phyloP scores from a whole-genome alignment of 2,888 invertebrate genomes.

The Platypus cylindrus region DNA sequence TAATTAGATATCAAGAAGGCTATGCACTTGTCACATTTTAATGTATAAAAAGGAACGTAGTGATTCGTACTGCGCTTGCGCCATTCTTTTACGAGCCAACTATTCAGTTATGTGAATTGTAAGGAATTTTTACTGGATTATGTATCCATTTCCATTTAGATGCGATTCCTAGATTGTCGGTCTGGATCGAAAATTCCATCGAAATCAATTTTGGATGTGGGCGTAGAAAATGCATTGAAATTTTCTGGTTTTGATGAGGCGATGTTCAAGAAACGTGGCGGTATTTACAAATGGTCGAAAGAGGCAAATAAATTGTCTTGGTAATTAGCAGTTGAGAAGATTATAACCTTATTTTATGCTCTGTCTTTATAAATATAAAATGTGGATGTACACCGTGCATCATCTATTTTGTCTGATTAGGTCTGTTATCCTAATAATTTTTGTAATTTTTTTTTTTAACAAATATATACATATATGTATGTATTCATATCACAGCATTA shows the following conservation, averaged over 20 bases:
- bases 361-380: too few relatives aligned
- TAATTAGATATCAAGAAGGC: too few relatives aligned
- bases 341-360: too few relatives aligned
- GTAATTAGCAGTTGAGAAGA: slow-evolving; percentile 18
- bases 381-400: too few relatives aligned
- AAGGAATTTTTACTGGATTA: too few relatives aligned
- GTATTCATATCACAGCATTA: too few relatives aligned
- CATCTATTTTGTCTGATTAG: background rate
- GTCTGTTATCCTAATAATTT: background rate
- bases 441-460: slow-evolving; percentile 1
- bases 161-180: slow-evolving; percentile 39
- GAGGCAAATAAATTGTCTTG: slow-evolving; percentile 25
- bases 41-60: too few relatives aligned
- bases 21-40: too few relatives aligned
- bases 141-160: slow-evolving; percentile 24
- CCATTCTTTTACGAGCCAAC: too few relatives aligned
- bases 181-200: slow-evolving; percentile 36
- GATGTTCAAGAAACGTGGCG: slow-evolving; percentile 39
- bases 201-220: slow-evolving; percentile 37
- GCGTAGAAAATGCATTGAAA: slow-evolving; percentile 34
- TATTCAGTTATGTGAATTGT: too few relatives aligned
- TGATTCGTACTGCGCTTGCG: too few relatives aligned
- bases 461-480: slow-evolving; percentile 3
- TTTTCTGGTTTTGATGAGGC: slow-evolving; percentile 39
- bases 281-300: slow-evolving; percentile 39